These are phyloP conservation scores for Sebastes steindachneri DNA, from an alignment of 2,797 vertebrate species.

Conservation along the genomic window DNA sequence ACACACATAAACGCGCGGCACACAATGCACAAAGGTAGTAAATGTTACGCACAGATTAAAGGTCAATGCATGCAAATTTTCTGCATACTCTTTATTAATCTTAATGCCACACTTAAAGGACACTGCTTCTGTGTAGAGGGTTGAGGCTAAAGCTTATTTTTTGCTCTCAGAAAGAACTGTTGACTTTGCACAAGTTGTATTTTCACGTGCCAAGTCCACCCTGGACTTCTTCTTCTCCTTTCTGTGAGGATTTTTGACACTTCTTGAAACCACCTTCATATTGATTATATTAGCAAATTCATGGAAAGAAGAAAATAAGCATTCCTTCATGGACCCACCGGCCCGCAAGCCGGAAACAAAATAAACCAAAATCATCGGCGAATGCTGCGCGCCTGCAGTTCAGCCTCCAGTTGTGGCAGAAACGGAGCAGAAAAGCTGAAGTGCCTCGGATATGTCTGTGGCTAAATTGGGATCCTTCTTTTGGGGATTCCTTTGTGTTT, in stretches of 20 bases:
- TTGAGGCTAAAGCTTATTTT: not conserved
- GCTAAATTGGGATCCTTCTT: conserved; percentile 49
- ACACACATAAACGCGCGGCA: not conserved
- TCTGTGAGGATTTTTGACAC: conserved; percentile 11
- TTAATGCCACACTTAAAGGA: not conserved
- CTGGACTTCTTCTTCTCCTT: conserved; percentile 5
- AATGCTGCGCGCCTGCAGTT: conserved; percentile 22
- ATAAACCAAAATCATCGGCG: conserved; percentile 19
- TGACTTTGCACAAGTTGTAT: conserved; percentile 25
- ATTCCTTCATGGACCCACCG: conserved; percentile 51
- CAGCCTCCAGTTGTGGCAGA: conserved; percentile 21
- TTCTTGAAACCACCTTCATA: conserved; percentile 23
- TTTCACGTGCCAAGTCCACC: conserved; percentile 15
- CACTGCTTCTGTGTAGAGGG: not conserved
- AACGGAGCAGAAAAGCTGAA: conserved; percentile 17
- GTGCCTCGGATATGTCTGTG: conserved; percentile 38
- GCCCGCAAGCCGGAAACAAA: conserved; percentile 39
- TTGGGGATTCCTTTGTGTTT: conserved; percentile 61
- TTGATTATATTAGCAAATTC: conserved; percentile 51
- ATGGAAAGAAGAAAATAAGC: conserved; percentile 24
- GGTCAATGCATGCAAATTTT: conserved; percentile 39
- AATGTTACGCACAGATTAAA: conserved; percentile 30
- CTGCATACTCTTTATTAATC: conserved; percentile 13
- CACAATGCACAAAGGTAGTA: conserved; percentile 4
- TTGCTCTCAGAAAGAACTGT: conserved; percentile 8